phyloP scores from a whole-genome alignment of 1,140 invertebrate genomes.

The Laupala kohalensis region DNA sequence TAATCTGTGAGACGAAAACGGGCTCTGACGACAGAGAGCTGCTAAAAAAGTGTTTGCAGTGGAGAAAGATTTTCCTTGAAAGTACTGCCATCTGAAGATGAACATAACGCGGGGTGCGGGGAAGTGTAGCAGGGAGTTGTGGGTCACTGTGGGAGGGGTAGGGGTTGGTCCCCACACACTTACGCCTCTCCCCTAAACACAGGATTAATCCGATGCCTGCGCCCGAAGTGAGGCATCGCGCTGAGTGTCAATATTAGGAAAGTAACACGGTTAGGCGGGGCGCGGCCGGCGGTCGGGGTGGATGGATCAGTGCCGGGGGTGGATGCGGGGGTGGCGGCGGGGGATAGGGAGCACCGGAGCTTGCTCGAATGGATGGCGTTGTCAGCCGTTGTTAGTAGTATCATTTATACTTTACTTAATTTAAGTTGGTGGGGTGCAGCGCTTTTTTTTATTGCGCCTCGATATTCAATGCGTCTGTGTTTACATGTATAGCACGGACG shows the following conservation, averaged over 20 bases:
- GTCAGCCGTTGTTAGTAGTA: constrained; percentile 2
- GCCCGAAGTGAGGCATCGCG: not conserved
- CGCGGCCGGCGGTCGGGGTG: not conserved
- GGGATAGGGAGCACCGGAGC: not conserved
- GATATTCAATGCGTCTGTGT: not conserved
- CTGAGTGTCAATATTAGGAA: constrained; percentile 3
- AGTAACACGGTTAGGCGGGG: not conserved
- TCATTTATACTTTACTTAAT: constrained; percentile 6
- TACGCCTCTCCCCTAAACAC: not conserved
- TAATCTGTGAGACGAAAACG: no score
- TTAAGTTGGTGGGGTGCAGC: no score
- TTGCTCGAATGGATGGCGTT: not conserved
- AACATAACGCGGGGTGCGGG: no score
- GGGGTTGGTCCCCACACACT: not conserved
- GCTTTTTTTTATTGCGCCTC: no score
- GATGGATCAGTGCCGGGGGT: not conserved
- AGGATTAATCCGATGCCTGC: not conserved
- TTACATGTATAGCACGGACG: not conserved
- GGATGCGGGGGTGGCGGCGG: not conserved
- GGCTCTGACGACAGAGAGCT: no score
- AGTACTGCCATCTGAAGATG: no score
- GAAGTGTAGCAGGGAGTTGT: no score
- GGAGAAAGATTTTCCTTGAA: no score
- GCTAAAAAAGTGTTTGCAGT: no score
- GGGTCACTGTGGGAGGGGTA: no score